These are phyloP conservation scores for Eustalomyia histrio DNA, from an alignment of 2,888 invertebrate species.

Conservation along the genomic window DNA sequence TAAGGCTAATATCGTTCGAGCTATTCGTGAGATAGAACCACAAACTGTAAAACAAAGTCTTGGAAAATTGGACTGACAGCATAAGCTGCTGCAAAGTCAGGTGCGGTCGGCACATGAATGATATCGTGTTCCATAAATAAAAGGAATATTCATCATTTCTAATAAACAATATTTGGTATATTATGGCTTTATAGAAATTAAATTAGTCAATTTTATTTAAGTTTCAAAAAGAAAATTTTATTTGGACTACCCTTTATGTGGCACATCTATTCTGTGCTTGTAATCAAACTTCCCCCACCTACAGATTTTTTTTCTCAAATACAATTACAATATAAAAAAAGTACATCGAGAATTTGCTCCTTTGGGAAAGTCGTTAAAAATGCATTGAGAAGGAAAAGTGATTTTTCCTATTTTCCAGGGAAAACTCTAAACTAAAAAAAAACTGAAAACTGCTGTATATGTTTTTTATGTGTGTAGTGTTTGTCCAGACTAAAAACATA, in stretches of 20 bases:
- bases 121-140: too few relatives aligned
- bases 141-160: too few relatives aligned
- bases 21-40: too few relatives aligned
- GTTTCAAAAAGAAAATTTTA: too few relatives aligned
- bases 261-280: neutral
- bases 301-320: neutral
- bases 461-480: neutral
- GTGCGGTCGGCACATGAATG: too few relatives aligned
- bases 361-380: constrained; percentile 60
- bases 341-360: constrained; percentile 15
- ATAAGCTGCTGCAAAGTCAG: too few relatives aligned
- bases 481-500: neutral
- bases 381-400: constrained; percentile 61
- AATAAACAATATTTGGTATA: too few relatives aligned
- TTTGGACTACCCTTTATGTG: neutral
- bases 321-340: neutral
- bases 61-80: too few relatives aligned
- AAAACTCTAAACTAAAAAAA: constrained; percentile 8
- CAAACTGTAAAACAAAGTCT: too few relatives aligned
- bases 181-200: too few relatives aligned
- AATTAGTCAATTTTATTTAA: too few relatives aligned
- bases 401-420: constrained; percentile 28
- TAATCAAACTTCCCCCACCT: neutral
- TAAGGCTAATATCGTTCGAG: too few relatives aligned
- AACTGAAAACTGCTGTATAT: constrained; percentile 12